Evolutionary conservation across 2,797 vertebrate species (phyloP), one percentile per base, ranked within the genome.

Genomic region (Propithecus deckenii): DNA sequence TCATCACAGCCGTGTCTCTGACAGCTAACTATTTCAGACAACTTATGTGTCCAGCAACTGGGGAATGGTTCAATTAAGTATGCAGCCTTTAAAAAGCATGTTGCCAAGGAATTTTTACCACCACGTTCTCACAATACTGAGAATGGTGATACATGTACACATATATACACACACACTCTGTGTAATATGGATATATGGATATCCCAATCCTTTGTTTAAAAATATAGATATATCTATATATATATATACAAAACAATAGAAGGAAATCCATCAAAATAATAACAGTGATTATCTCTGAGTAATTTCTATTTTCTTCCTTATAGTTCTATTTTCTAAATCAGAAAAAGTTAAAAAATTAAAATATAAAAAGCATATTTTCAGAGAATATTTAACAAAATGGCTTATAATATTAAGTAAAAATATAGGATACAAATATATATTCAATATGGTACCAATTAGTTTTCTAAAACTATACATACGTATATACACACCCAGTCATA

Each of bases 141-240:
- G 52, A 57, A 50, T 71, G 17, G 15, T 32, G 32, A 25, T 15
- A 52, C 3, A n/a, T 15, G 22, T 75, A 41, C 41, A n/a, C 9
- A 12, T 35, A 50, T 13, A 63, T 30, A n/a, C 0, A 72, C 7
- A 25, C 9, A 18, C 2, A 35, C n/a, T 61, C 35, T 52, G 13
- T 35, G 55, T 55, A 92, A 25, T n/a, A 28, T 38, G 63, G 59
- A 61, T 59, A 50, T 11, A 38, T 22, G 52, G 7, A 55, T 11
- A 80, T 65, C 48, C 23, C 32, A 86, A 86, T 63, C 46, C 43
- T 75, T 89, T 91, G 32, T 80, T 91, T 80, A 71, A 93, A 91
- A 93, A 84, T 67, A 55, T 18, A 30, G 72, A 32, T 50, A 43
- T n/a, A 48, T 41, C 63, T 92, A 23, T 15, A 38, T 32, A 63